phyloP scores from a whole-genome alignment of 1,140 invertebrate species.

The Rhizoglyphus robini region DNA sequence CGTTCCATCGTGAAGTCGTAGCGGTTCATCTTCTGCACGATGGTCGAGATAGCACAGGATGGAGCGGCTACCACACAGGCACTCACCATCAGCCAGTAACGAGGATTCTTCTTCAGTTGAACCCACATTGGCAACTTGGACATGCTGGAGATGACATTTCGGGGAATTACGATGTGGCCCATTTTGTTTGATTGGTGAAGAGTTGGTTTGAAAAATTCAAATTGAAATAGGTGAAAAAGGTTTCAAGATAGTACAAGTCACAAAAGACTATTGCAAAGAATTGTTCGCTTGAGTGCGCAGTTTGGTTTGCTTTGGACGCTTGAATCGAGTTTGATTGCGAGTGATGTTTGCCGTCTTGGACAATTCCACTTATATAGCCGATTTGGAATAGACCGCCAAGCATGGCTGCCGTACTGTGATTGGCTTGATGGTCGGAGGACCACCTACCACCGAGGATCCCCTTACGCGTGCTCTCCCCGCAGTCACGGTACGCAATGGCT shows the following conservation, averaged over 20 bases:
- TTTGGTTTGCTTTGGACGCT: background rate
- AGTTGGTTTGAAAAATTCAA: background rate
- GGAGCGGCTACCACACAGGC: conserved; percentile 5
- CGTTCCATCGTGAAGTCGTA: background rate
- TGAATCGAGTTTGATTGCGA: background rate
- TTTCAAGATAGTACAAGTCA: too few relatives aligned
- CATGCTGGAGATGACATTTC: background rate
- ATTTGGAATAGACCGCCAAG: background rate
- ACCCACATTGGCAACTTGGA: background rate
- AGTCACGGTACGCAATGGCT: too few relatives aligned
- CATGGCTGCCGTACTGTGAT: background rate
- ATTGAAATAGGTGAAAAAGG: background rate
- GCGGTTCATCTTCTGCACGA: conserved; percentile 3
- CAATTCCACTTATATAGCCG: background rate
- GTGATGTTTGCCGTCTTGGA: too few relatives aligned
- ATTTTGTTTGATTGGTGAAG: background rate
- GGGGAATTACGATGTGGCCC: conserved; percentile 15
- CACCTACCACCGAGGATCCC: background rate
- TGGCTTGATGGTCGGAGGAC: background rate
- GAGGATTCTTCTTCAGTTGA: conserved; percentile 9
- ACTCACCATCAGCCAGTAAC: conserved; percentile 10
- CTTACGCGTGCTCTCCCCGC: too few relatives aligned
- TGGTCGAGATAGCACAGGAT: background rate
- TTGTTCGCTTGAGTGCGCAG: background rate
- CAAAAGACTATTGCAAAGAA: too few relatives aligned